Evolutionary conservation across 2,113 vertebrate species (phyloP), one percentile per base, ranked within the genome.

Genomic region (Rhabdomys dilectus): DNA sequence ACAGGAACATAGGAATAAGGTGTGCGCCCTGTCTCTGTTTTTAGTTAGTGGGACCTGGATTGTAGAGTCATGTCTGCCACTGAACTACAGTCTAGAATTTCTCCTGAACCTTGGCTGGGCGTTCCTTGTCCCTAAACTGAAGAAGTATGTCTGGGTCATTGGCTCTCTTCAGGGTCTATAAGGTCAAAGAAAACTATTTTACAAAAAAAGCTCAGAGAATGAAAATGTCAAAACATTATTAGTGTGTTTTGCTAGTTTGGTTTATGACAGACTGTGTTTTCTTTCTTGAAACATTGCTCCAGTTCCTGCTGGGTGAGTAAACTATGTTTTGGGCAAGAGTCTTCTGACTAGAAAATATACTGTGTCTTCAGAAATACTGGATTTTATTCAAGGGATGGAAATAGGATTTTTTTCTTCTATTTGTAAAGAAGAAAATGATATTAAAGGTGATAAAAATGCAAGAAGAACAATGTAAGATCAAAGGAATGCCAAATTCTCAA

Each of bases 301-400:
- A 93, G 77, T 73, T 89, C 94, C 94, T 95, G 91, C 82, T 89
- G 89, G 29, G 24, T 93, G 90, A 93, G 56, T 77, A 62, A 92
- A 92, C 58, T 91, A 45, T 22, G 96, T 97, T 19, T 85, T 97
- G 80, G 77, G 42, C 56, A 78, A 84, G 17, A 82, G 22, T 75
- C 51, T 94, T 85, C 85, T 88, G 45, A 88, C 45, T 88, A 2
- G 96, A 94, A 96, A 96, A 92, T 92, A 70, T 84, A 93, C 94
- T 95, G 60, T 45, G 88, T 58, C 45, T 95, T 96, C 66, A 95
- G 84, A 97, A 92, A 87, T 96, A 58, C 9, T 91, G 94, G 45
- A 45, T 94, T 95, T 92, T 19, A 64, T 81, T 93, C 84, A 80
- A 89, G 13, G 88, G 80, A 64, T 93, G 73, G 86, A 98, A 96